Base-by-base conservation (phyloP, 2,888 invertebrate species). In the Pasiphila rectangulata region DNA sequence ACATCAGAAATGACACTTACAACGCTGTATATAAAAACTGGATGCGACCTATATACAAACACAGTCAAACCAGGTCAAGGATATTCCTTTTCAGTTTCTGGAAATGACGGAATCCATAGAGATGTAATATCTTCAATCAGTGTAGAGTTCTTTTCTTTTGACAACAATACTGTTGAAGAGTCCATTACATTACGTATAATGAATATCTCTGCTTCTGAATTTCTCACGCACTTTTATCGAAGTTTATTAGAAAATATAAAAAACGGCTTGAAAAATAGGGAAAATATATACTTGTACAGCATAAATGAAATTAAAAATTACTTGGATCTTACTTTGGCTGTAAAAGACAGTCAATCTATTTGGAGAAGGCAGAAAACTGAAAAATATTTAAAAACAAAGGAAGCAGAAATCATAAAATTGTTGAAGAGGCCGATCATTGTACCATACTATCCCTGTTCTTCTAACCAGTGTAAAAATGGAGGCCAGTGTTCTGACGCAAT, bases 51-150 rank as follows among this genome's bases (percentile, higher is more conserved):
- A 52, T 92, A 94, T 62, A 93, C 96, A 6, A 92, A 92, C 30
- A 90, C 91, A 60, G 92, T 94, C 47, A 93, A 92, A 54, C 92
- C 94, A 32, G 92, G 92, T 13, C 91, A 93, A 71, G 94, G 94
- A 4, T 94, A 94, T 69, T 93, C 94, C 0, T 90, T 98, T 62
- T 94, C 93, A 19, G 92, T 98, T 0, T 92, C 93, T 4, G 97
- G 97, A 1, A 96, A 95, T 73, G 98, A 98, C 79, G 98, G 98
- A 0, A 92, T 93, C 59, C 96, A 97, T 70, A 90, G 91, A 44
- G 94, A 96, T 77, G 98, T 98, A 0, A 86, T 93, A n/a, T 98
- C 97, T 1, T 94, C 94, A 4, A 93, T 97, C 2, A 94, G 94
- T 3, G 92, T 98, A 0, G 94, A 95, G 70, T 96, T 96, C 68